Conservation (phyloP, 2,113 vertebrate genomes). For the Melanerpes formicivorus region DNA sequence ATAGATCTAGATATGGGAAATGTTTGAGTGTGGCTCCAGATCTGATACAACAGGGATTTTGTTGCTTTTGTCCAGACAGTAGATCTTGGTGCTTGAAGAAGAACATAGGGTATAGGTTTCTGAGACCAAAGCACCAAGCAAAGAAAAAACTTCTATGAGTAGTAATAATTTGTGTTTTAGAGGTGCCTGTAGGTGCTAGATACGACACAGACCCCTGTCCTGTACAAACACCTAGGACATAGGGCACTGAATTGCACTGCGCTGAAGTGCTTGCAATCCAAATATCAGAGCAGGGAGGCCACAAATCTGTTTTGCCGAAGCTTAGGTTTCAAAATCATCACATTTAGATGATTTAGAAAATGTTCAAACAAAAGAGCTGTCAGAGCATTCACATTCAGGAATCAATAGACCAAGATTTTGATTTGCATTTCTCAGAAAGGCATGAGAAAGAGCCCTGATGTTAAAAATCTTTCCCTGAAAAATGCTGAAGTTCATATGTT, state of each 20-base stretch:
- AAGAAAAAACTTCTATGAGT: neutral
- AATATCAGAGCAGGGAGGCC: neutral
- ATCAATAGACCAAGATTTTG: neutral
- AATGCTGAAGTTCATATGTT: neutral
- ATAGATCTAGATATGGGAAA: neutral
- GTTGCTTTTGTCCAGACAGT: neutral
- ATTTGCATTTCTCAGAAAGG: neutral
- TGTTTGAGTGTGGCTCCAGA: neutral
- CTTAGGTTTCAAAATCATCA: neutral
- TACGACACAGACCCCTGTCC: neutral
- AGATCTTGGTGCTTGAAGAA: neutral
- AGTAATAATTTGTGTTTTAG: neutral
- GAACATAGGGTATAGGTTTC: neutral
- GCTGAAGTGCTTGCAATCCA: neutral
- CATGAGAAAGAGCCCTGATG: neutral
- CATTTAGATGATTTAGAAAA: neutral
- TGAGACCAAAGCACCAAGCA: neutral
- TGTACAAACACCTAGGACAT: neutral
- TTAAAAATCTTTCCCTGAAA: neutral
- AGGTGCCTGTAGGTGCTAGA: neutral
- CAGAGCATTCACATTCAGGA: neutral
- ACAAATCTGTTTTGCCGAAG: neutral
- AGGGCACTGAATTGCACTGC: neutral
- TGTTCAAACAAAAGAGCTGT: neutral
- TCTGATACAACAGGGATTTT: neutral